phyloP scores from a whole-genome alignment of 2,113 vertebrate genomes.

The Aspidoscelis tigris region DNA sequence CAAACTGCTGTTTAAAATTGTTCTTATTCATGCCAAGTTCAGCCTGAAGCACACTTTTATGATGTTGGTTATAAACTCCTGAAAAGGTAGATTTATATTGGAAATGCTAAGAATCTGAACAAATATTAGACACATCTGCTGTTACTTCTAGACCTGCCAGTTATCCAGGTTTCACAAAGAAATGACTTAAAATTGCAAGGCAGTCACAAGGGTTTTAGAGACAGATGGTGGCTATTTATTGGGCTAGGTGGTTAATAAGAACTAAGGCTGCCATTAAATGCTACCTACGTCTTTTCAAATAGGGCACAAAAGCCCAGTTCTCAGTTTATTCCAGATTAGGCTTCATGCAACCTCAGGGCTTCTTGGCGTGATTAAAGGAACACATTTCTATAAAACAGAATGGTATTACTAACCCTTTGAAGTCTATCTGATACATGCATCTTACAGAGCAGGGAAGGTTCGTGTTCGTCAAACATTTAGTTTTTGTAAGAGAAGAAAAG shows the following conservation, averaged over 20 bases:
- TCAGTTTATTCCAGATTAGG: background rate
- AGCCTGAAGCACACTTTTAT: conserved; percentile 24
- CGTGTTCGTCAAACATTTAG: too few relatives aligned
- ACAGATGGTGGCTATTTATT: conserved; percentile 22
- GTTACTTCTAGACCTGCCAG: conserved; percentile 6
- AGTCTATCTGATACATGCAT: background rate
- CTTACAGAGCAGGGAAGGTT: background rate
- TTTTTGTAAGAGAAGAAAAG: background rate
- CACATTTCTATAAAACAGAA: background rate
- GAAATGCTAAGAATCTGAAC: conserved; percentile 29
- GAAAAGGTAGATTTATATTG: conserved; percentile 23
- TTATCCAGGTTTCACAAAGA: conserved; percentile 23
- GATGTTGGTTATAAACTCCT: conserved; percentile 24
- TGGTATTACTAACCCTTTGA: background rate
- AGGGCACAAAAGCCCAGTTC: background rate
- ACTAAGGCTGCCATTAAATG: conserved; percentile 15
- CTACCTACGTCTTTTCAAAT: conserved; percentile 19
- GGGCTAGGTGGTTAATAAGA: conserved; percentile 21
- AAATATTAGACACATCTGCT: conserved; percentile 30
- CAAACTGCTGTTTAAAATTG: conserved; percentile 29
- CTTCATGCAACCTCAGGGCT: background rate
- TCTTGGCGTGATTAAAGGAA: conserved; percentile 2
- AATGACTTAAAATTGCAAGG: conserved; percentile 16
- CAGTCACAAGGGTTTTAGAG: conserved; percentile 25
- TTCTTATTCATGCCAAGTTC: conserved; percentile 17